Conservation (phyloP, 2,888 invertebrate genomes). For the Chaetoderma sp. region DNA sequence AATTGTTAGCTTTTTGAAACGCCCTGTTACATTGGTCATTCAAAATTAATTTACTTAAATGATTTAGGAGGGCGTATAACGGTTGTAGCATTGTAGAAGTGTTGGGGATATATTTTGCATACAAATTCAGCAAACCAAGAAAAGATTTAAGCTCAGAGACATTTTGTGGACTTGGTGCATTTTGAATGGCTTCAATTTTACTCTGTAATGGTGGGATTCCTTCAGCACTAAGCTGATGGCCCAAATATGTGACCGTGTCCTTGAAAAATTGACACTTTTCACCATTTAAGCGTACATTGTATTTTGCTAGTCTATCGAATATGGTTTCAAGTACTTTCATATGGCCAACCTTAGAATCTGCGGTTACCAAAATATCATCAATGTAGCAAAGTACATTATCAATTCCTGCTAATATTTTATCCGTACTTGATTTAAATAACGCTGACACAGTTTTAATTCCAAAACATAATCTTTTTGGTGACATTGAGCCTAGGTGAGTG, state of each 20-base stretch:
- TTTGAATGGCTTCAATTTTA: slow-evolving; percentile 24
- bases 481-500: too few species aligned
- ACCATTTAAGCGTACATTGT: slow-evolving; percentile 3
- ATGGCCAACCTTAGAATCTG: background rate
- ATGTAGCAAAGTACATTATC: background rate
- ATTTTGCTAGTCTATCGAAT: background rate
- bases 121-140: slow-evolving; percentile 15
- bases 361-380: background rate
- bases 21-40: slow-evolving; percentile 23
- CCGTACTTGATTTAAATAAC: background rate
- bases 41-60: slow-evolving; percentile 29
- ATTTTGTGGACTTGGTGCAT: slow-evolving; percentile 16
- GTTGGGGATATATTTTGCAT: slow-evolving; percentile 12
- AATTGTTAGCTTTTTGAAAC: slow-evolving; percentile 38
- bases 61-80: slow-evolving; percentile 19
- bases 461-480: too few species aligned
- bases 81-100: slow-evolving; percentile 16
- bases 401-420: background rate
- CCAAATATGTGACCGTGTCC: slow-evolving; percentile 20
- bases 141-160: slow-evolving; percentile 8
- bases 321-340: background rate
- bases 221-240: slow-evolving; percentile 30
- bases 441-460: too few species aligned
- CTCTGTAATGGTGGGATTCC: slow-evolving; percentile 22
- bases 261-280: slow-evolving; percentile 19